Conservation (phyloP, 2,888 invertebrate genomes). For the Acanthoscelides obtectus region DNA sequence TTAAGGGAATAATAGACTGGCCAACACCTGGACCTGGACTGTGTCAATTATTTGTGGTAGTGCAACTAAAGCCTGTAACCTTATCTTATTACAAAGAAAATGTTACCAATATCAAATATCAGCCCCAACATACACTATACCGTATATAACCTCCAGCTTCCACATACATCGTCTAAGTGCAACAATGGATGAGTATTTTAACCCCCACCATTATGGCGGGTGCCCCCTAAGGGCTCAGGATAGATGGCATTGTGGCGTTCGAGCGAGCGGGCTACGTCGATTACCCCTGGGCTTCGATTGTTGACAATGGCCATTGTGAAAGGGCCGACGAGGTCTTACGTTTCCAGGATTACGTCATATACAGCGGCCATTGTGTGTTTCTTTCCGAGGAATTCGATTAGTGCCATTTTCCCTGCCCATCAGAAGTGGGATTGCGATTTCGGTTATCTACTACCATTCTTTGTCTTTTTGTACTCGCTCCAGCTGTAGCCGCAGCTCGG, state of each 20-base stretch:
- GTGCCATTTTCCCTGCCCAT: background rate
- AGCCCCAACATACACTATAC: too few relatives aligned
- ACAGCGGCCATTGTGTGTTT: background rate
- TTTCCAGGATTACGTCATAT: background rate
- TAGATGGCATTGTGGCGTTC: constrained; percentile 41
- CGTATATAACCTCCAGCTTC: background rate
- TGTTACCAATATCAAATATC: background rate
- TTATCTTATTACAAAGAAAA: too few relatives aligned
- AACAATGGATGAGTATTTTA: background rate
- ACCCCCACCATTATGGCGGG: background rate
- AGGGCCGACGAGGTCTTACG: background rate
- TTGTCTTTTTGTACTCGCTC: background rate
- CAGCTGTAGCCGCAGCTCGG: background rate
- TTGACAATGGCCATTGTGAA: constrained; percentile 38
- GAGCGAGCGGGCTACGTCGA: constrained; percentile 16
- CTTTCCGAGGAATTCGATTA: background rate
- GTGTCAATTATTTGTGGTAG: too few relatives aligned
- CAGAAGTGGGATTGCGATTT: background rate
- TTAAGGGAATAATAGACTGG: too few relatives aligned
- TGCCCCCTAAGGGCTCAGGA: constrained; percentile 20
- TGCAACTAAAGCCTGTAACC: too few relatives aligned
- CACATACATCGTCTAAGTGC: background rate
- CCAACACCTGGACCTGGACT: too few relatives aligned
- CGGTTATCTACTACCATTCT: background rate
- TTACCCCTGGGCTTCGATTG: constrained; percentile 45